Evolutionary conservation across 2,113 vertebrate species (phyloP), one percentile per base, ranked within the genome.

Genomic region (Petrocephalus microphthalmus): DNA sequence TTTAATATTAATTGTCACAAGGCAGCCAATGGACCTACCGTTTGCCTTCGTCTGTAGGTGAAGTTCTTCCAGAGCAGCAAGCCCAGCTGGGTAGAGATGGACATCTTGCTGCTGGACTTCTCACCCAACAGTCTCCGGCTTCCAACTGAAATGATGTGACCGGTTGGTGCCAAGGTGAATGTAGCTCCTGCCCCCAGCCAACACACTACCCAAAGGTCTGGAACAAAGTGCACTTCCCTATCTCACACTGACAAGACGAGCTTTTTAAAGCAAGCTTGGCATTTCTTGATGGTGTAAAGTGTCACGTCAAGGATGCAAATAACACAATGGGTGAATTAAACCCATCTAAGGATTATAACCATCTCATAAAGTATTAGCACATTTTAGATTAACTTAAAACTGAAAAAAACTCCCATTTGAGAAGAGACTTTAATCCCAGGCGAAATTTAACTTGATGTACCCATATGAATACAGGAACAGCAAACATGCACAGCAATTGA

Each of bases 1-100:
- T 29, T 37, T 78, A 19, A 5, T 13, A 71, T 7, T 78, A 42
- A 13, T 37, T 7, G 10, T 37, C 7, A 84, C 53, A 51, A 15
- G 53, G 11, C 2, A 42, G n/a, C 17, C 29, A 42, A 53, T 85
- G 25, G 42, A 90, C 98, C 98, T 94, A 99, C 98, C 17, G 97
- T 98, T 92, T 99, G 98, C 89, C 98, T 91, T 89, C 96, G 96
- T 93, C 98, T 94, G 93, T 96, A 98, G 3, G 98, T 98, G 90
- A 99, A 96, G 91, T 99, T 99, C 95, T 99, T 99, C 98, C 98
- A 99, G 0, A 99, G 95, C 93, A 99, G 93, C 95, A 99, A 93
- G 45, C 96, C 96, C 93, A 99, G 91, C 95, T 99, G 98, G 0
- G 97, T 95, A 91, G 94, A 95, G 90, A 96, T 96, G 87, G 97